These are phyloP conservation scores for Cyclophora punctaria DNA, from an alignment of 2,888 invertebrate species.

Conservation along the genomic window DNA sequence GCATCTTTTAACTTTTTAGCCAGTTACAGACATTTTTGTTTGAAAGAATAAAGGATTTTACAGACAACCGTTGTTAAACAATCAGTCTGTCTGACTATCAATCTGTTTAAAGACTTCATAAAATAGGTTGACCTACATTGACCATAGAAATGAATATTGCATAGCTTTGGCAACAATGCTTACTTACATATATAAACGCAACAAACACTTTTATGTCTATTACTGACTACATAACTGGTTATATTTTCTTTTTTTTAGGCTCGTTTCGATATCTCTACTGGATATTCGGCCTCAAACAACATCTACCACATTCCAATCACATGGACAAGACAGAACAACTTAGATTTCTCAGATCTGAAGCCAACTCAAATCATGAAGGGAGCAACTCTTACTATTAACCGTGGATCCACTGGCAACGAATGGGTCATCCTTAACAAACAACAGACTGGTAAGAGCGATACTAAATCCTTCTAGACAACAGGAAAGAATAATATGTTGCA, in stretches of 20 bases:
- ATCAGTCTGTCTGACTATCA: no score
- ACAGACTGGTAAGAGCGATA: constrained; percentile 59
- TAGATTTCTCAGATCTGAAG: constrained; percentile 52
- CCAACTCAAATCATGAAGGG: constrained; percentile 45
- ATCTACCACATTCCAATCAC: constrained; percentile 62
- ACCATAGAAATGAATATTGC: no score
- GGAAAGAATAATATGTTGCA: no score
- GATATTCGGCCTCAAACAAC: constrained; percentile 27
- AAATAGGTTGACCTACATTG: no score
- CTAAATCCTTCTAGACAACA: no score
- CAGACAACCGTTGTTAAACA: no score
- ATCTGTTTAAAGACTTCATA: no score
- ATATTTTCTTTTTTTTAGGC: constrained; percentile 26
- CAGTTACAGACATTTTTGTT: no score
- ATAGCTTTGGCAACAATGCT: background rate
- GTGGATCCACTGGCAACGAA: constrained; percentile 46
- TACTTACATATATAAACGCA: background rate
- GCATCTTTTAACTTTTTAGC: no score
- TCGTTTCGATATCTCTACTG: constrained; percentile 49
- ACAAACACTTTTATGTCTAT: background rate
- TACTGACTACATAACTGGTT: background rate
- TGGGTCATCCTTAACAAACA: constrained; percentile 79
- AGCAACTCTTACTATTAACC: constrained; percentile 28
- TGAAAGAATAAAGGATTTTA: no score
- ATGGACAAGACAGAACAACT: constrained; percentile 52